Conservation (phyloP, 2,113 vertebrate species). For the Centropus bengalensis region DNA sequence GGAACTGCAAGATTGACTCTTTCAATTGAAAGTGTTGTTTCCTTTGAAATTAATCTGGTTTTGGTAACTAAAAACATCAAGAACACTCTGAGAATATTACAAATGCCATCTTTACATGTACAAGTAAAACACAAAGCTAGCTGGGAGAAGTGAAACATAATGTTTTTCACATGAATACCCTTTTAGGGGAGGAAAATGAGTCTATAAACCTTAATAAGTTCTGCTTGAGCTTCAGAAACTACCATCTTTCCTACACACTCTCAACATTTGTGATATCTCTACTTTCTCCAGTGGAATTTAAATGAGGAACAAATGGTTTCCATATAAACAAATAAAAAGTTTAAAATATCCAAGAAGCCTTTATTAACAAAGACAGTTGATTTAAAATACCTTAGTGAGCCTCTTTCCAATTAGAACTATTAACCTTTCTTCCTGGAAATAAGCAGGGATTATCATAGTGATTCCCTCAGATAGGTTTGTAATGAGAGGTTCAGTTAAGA, state of each 20-base stretch:
- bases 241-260: not conserved
- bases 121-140: not conserved
- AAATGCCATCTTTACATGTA: not conserved
- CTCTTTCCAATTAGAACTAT: slow-evolving; percentile 46
- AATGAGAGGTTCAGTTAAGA: slow-evolving; percentile 12
- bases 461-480: not conserved
- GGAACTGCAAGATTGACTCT: not conserved
- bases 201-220: not conserved
- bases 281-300: slow-evolving; percentile 23
- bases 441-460: not conserved
- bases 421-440: slow-evolving; percentile 52
- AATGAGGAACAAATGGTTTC: slow-evolving; percentile 26
- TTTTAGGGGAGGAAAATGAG: slow-evolving; percentile 16
- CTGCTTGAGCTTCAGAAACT: not conserved
- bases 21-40: not conserved
- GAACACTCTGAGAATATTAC: not conserved
- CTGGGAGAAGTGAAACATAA: not conserved
- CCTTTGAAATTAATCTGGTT: not conserved
- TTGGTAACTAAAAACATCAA: not conserved
- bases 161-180: not conserved
- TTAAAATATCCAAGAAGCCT: slow-evolving; percentile 16
- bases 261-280: not conserved
- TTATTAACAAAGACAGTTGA: not conserved
- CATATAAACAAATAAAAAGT: slow-evolving; percentile 49
- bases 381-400: slow-evolving; percentile 16